phyloP scores from a whole-genome alignment of 2,888 invertebrate species.

The Hemistola chrysoprasaria region DNA sequence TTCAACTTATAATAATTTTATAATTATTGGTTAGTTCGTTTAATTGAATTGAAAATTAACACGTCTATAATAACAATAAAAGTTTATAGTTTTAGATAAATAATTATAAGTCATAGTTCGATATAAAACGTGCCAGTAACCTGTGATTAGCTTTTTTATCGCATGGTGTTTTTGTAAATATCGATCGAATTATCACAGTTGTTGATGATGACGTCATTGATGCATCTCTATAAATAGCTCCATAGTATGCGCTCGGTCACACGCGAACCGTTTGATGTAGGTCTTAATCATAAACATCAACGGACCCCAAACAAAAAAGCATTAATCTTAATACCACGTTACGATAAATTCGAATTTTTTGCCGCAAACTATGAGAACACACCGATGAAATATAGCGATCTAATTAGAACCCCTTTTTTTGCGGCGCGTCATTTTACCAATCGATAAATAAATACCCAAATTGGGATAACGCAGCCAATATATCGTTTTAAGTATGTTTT shows the following conservation, averaged over 20 bases:
- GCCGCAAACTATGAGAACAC: slow-evolving; percentile 47
- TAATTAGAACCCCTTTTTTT: slow-evolving; percentile 52
- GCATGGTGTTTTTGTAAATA: slow-evolving; percentile 37
- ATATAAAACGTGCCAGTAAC: slow-evolving; percentile 9
- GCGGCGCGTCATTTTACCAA: slow-evolving; percentile 48
- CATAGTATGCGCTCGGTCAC: slow-evolving; percentile 45
- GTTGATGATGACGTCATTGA: slow-evolving; percentile 28
- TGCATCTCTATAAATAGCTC: slow-evolving; percentile 42
- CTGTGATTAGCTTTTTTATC: slow-evolving; percentile 26
- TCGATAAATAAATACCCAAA: slow-evolving; percentile 63
- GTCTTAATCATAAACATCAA: slow-evolving; percentile 65
- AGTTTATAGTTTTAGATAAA: slow-evolving; percentile 4
- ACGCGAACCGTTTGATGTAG: slow-evolving; percentile 65
- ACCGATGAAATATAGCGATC: slow-evolving; percentile 55
- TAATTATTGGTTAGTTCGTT: slow-evolving; percentile 4
- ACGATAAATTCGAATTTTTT: slow-evolving; percentile 48
- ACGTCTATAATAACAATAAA: slow-evolving; percentile 4
- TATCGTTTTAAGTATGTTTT: slow-evolving; percentile 57
- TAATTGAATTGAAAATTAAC: slow-evolving; percentile 7
- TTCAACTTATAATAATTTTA: neutral
- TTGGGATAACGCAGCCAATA: slow-evolving; percentile 43
- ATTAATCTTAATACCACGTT: slow-evolving; percentile 71
- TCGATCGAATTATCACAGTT: slow-evolving; percentile 33
- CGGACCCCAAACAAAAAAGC: slow-evolving; percentile 55
- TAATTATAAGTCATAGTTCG: slow-evolving; percentile 3